Conservation (phyloP, 1,140 invertebrate genomes). For the Trichonephila clavata region DNA sequence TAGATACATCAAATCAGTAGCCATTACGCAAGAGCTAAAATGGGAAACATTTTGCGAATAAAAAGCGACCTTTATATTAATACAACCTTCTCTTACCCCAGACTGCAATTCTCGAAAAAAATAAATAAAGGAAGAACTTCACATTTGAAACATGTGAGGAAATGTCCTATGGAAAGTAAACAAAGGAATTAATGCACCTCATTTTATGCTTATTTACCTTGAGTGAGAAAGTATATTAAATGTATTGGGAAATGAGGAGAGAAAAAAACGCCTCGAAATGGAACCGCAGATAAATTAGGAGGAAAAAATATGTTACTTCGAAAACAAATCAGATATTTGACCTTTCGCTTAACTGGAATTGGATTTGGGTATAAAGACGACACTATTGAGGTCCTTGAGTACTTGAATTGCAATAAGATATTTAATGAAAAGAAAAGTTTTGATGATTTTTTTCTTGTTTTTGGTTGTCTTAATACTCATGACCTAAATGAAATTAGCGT, state of each 20-base stretch:
- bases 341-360: constrained; percentile 3
- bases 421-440: not conserved
- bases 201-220: not conserved
- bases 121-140: not conserved
- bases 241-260: not conserved
- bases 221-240: not conserved
- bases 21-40: not conserved
- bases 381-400: not conserved
- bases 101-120: not conserved
- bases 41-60: not conserved
- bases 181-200: not conserved
- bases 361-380: not conserved
- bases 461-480: too few relatives aligned
- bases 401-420: not conserved
- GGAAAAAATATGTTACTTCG: not conserved
- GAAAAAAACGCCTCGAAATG: constrained; percentile 5
- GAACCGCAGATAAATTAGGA: not conserved
- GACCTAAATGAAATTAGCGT: too few relatives aligned
- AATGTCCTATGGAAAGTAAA: not conserved
- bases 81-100: not conserved
- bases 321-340: not conserved
- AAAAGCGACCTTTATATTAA: not conserved
- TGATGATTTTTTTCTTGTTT: too few relatives aligned
- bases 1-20: not conserved
- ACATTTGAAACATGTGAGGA: not conserved